Percentiles rank a stretch among this genome's conserved stretches.
Evolutionary conservation across 2,113 vertebrate species (phyloP).

Genomic region (Anhinga anhinga): DNA sequence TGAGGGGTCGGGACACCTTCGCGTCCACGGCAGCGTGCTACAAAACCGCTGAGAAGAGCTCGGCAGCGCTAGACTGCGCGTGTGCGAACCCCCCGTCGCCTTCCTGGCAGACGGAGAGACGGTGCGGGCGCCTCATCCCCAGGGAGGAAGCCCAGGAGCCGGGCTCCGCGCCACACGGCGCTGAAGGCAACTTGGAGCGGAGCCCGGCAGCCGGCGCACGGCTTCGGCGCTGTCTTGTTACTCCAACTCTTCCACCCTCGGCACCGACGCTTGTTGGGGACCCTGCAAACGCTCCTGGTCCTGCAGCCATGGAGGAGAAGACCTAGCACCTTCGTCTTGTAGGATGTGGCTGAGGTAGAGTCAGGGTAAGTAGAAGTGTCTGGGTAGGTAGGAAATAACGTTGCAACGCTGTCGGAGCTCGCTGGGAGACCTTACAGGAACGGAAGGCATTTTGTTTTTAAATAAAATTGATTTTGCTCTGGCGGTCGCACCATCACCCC

Average conservation of each 20-base stretch:
- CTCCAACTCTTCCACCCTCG: neutral
- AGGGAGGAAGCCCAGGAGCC: neutral
- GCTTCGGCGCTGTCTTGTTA: neutral
- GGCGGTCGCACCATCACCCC: neutral
- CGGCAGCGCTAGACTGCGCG: neutral
- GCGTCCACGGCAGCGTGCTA: accelerated
- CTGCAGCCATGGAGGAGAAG: neutral
- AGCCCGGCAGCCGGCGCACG: neutral
- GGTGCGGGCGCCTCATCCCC: neutral
- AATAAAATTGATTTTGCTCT: neutral
- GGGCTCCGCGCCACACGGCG: neutral
- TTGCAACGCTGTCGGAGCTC: neutral
- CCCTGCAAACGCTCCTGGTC: neutral
- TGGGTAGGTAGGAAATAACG: neutral
- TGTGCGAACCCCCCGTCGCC: accelerated
- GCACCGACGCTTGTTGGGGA: neutral
- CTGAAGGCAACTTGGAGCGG: neutral
- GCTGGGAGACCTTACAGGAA: neutral
- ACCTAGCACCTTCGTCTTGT: neutral
- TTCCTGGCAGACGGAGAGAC: neutral
- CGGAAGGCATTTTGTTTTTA: neutral
- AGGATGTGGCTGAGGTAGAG: neutral
- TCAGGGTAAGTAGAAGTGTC: neutral
- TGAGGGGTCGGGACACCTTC: neutral
- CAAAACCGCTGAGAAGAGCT: neutral